phyloP scores from a whole-genome alignment of 2,113 vertebrate genomes.

The Electrona antarctica region DNA sequence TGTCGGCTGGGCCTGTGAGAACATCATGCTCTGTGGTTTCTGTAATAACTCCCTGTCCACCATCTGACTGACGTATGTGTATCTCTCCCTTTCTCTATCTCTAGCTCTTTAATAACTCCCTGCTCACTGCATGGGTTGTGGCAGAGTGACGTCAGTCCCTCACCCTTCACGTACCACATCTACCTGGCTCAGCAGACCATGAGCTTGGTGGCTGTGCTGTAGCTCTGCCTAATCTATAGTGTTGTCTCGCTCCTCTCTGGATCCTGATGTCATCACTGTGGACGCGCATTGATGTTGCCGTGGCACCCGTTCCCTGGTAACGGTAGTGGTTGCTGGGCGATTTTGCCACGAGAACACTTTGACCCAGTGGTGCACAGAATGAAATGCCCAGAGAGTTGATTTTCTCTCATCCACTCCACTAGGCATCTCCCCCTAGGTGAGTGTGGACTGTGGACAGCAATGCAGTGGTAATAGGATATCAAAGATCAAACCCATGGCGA shows the following conservation, averaged over 20 bases:
- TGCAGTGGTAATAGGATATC: background rate
- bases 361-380: background rate
- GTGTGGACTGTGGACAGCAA: background rate
- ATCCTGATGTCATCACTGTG: constrained; percentile 12
- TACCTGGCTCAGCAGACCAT: background rate
- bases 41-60: constrained; percentile 29
- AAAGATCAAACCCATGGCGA: too few relatives aligned
- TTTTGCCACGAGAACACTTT: constrained; percentile 13
- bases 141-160: constrained; percentile 7
- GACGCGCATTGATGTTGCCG: constrained; percentile 28
- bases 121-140: background rate
- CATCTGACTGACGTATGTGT: constrained; percentile 12
- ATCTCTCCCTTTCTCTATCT: background rate
- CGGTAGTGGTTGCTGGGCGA: constrained; percentile 34
- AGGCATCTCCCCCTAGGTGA: background rate
- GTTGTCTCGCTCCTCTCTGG: background rate
- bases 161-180: constrained; percentile 12
- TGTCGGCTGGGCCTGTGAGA: background rate
- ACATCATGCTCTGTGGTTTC: constrained; percentile 2
- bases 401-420: background rate
- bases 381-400: background rate
- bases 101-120: constrained; percentile 22
- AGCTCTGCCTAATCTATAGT: constrained; percentile 15
- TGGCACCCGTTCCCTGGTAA: constrained; percentile 55
- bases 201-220: background rate